Base-by-base conservation (phyloP, 2,113 vertebrate species). In the Rynchops niger region DNA sequence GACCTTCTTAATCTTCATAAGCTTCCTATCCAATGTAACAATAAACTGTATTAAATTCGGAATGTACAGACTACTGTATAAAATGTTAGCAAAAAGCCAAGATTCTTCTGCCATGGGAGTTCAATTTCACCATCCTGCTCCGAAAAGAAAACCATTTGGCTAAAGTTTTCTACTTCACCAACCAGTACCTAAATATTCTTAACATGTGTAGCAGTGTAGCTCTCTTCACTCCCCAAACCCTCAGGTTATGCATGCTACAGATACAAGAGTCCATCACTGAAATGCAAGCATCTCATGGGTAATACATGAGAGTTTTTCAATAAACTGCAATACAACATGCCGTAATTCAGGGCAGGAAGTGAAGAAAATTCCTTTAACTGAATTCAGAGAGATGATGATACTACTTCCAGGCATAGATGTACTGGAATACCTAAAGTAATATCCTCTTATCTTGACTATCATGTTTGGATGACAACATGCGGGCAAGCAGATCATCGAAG, bases 351-450 rank as follows among this genome's bases (percentile, higher is more conserved):
- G 32, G 67, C 36, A 90, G 76, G 34, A 91, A 93, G n/a, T 42
- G 40, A 96, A 80, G 49, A 81, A 82, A 84, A 86, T 82, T 87
- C 32, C 63, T 95, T 88, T 86, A 96, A 69, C 26, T 59, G 47
- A 92, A 93, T 95, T 93, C 72, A 80, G 65, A 94, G 27, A 69
- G 34, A 79, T 32, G n/a, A 93, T 47, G 20, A 80, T 66, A 89
- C 84, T 78, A 93, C 65, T 96, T 70, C 61, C 56, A 93, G 47
- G 49, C 65, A 84, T 4, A 72, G 40, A 89, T 40, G 47, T 70
- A 93, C 66, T 36, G 27, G 69, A 34, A 79, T 67, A 92, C 40
- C 52, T 82, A 63, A 78, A 76, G 70, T 86, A 91, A 67, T 86
- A 86, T 50, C 25, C 12, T 93, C 92, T 90, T 84, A 84, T 88